Evolutionary conservation across 2,888 invertebrate genomes (phyloP).

Genomic region (Stenodera caucasica): DNA sequence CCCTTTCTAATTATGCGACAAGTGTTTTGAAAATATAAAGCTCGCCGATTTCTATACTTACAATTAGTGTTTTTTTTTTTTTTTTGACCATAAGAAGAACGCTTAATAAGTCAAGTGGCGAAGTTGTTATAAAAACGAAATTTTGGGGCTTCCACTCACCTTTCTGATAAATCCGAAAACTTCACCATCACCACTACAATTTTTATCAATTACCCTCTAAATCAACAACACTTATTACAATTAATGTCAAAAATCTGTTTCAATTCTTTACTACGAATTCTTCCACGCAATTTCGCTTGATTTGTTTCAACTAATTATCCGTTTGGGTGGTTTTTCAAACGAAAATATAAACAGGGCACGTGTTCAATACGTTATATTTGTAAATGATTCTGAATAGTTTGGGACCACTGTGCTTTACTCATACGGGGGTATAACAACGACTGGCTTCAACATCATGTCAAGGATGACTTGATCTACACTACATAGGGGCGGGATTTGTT

Average conservation of each 20-base stretch:
- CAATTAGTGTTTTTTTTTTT: no score
- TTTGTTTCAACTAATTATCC: slow-evolving; percentile 51
- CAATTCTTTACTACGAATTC: not conserved
- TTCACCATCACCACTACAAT: not conserved
- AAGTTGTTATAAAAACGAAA: not conserved
- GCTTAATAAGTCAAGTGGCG: slow-evolving; percentile 2
- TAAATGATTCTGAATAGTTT: slow-evolving; percentile 11
- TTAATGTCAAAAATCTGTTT: not conserved
- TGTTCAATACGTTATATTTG: slow-evolving; percentile 45
- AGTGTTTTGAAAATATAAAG: slow-evolving; percentile 39
- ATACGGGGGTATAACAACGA: slow-evolving; percentile 54
- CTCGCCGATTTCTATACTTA: slow-evolving; percentile 42
- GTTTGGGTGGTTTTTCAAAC: slow-evolving; percentile 50
- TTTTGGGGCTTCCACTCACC: not conserved
- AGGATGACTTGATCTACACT: slow-evolving; percentile 55
- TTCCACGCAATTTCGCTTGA: slow-evolving; percentile 46
- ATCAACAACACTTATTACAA: no score
- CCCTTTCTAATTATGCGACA: slow-evolving; percentile 46
- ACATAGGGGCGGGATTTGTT: slow-evolving; percentile 43
- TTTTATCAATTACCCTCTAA: no score
- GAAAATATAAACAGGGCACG: slow-evolving; percentile 45
- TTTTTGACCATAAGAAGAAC: no score
- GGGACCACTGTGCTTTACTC: slow-evolving; percentile 48
- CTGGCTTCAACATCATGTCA: slow-evolving; percentile 55
- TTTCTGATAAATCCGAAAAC: not conserved